These are phyloP conservation scores for Magallana nippona DNA, from an alignment of 2,888 invertebrate genomes.

Conservation along the genomic window DNA sequence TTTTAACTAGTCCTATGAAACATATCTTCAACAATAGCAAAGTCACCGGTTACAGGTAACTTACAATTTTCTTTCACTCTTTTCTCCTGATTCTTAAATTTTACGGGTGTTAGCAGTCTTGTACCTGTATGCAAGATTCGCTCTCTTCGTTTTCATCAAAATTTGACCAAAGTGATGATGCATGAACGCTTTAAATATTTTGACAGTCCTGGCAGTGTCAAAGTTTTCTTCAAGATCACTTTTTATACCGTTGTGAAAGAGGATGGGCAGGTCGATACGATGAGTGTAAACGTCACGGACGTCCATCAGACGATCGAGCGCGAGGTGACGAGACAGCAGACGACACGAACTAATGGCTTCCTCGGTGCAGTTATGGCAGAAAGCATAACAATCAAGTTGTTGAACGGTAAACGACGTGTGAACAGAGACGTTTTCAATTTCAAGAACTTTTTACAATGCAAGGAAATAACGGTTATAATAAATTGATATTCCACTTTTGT, in stretches of 20 bases:
- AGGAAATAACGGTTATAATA: slow-evolving; percentile 16
- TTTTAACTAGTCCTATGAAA: neutral
- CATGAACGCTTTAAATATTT: neutral
- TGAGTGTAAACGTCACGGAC: neutral
- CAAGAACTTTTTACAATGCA: neutral
- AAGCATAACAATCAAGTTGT: neutral
- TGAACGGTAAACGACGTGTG: slow-evolving; percentile 1
- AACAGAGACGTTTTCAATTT: neutral
- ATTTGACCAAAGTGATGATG: too few relatives aligned
- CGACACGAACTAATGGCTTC: slow-evolving; percentile 9
- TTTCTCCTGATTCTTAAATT: too few relatives aligned
- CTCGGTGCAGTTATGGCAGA: slow-evolving; percentile 6
- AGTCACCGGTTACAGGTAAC: neutral
- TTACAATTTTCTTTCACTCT: neutral
- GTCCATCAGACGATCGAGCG: neutral
- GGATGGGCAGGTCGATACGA: neutral
- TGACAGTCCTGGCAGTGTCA: slow-evolving; percentile 22
- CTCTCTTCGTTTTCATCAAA: neutral
- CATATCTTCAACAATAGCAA: neutral
- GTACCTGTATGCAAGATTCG: too few relatives aligned
- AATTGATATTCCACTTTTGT: neutral
- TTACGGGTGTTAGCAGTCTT: too few relatives aligned
- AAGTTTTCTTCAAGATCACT: neutral
- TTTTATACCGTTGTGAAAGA: neutral
- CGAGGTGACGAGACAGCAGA: slow-evolving; percentile 3